These are phyloP conservation scores for Hemithea aestivaria DNA, from an alignment of 2,888 invertebrate species.

Conservation along the genomic window DNA sequence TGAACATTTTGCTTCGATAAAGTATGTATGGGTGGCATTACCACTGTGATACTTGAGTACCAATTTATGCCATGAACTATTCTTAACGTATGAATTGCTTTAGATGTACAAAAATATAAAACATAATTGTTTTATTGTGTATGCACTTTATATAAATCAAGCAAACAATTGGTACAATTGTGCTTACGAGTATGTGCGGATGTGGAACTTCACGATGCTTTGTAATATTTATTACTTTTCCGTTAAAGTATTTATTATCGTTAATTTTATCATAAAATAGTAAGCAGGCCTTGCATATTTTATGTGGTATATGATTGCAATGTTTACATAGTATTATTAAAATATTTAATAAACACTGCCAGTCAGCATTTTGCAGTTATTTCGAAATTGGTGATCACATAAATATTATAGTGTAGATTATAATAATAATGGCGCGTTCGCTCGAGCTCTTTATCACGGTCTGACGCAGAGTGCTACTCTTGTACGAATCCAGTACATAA, in stretches of 20 bases:
- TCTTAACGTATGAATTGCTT: too few relatives aligned
- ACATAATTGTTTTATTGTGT: constrained; percentile 40
- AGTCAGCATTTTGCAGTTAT: constrained; percentile 55
- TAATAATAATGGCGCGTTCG: too few relatives aligned
- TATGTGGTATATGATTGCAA: constrained; percentile 43
- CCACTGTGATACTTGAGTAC: constrained; percentile 52
- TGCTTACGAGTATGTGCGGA: constrained; percentile 18
- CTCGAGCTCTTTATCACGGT: too few relatives aligned
- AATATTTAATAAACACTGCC: constrained; percentile 51
- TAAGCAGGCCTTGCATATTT: constrained; percentile 61
- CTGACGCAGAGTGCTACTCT: too few relatives aligned
- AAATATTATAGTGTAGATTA: constrained; percentile 19
- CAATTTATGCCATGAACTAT: constrained; percentile 39
- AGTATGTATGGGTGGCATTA: constrained; percentile 27
- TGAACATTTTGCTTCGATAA: constrained; percentile 9
- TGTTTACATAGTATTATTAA: constrained; percentile 39
- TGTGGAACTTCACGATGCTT: constrained; percentile 37
- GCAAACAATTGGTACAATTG: constrained; percentile 32
- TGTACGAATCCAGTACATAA: too few relatives aligned
- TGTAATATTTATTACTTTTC: constrained; percentile 21
- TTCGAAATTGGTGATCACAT: constrained; percentile 34
- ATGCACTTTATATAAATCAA: constrained; percentile 52
- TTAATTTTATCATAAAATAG: constrained; percentile 28
- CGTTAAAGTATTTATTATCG: constrained; percentile 13
- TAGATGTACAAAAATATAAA: constrained; percentile 22